phyloP scores from a whole-genome alignment of 2,797 vertebrate genomes.

The Hephaestus fuliginosus region DNA sequence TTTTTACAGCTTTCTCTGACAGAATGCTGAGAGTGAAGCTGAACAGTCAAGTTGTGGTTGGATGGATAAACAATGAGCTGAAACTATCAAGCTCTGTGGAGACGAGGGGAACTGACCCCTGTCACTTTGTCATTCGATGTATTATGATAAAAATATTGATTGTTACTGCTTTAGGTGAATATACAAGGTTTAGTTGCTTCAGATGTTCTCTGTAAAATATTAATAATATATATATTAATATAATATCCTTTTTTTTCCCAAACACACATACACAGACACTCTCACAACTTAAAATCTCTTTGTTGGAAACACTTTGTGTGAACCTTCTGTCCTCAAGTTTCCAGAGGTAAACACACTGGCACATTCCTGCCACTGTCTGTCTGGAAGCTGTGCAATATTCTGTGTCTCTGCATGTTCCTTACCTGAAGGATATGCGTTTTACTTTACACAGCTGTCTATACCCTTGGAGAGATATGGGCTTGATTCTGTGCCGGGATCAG shows the following conservation, averaged over 20 bases:
- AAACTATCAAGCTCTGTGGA: too few species aligned
- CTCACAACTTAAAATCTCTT: neutral
- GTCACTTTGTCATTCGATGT: too few species aligned
- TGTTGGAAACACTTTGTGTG: too few species aligned
- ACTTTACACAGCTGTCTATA: neutral
- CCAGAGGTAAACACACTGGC: neutral
- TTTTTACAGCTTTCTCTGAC: too few species aligned
- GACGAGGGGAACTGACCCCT: too few species aligned
- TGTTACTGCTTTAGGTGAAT: too few species aligned
- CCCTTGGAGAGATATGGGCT: slow-evolving; percentile 23
- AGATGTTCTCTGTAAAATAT: neutral
- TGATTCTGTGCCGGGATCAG: slow-evolving; percentile 28
- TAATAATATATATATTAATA: too few species aligned
- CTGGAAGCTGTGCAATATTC: slow-evolving; percentile 47
- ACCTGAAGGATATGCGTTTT: slow-evolving; percentile 34
- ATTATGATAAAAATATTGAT: too few species aligned
- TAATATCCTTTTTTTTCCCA: too few species aligned
- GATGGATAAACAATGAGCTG: too few species aligned
- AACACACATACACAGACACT: neutral
- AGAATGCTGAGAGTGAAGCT: too few species aligned
- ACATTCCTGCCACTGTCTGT: slow-evolving; percentile 55
- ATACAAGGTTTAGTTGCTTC: neutral
- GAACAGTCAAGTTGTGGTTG: too few species aligned
- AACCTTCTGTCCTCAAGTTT: neutral
- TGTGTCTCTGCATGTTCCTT: slow-evolving; percentile 72